Evolutionary conservation across 2,113 vertebrate genomes (phyloP), one percentile per base, ranked within the genome.

Genomic region (Mirounga angustirostris): DNA sequence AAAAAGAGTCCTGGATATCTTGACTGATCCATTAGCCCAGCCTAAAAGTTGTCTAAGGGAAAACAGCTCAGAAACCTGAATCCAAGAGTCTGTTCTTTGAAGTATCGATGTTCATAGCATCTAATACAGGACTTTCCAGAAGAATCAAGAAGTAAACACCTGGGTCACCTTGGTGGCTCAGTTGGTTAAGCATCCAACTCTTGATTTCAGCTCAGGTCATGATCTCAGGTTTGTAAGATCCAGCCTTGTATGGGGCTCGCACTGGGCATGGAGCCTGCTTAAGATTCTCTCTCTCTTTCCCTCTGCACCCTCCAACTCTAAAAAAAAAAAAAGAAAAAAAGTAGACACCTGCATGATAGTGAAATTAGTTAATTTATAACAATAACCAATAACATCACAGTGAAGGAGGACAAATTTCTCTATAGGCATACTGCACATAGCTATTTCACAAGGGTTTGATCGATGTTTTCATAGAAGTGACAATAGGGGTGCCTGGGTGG

Each of bases 261-360:
- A 0, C 16, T 4, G 65, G 16, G 30, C 65, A 67, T 0, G 0
- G 65, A 67, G 65, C 30, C 33, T 67, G 1, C 65, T 67, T n/a
- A 30, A 67, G 26, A n/a, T 16, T 67, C 15, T n/a, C 15, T 67
- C 30, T 67, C 30, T 15, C 30, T n/a, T 9, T 67, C 30, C 65
- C 65, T 18, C 30, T 67, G 30, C 15, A 6, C 30, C 65, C 65
- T 6, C 15, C 2, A 3, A n/a, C 16, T 67, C 30, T 18, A 36
- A 36, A 67, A 67, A 67, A 67, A 7, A 18, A 18, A 33, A 67
- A 67, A 21, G 15, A 67, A 67, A 67, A 65, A 67, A 67, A 16
- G 15, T 14, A 87, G 19, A 79, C 21, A 46, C 10, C 5, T 52
- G 9, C 11, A 15, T 69, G 18, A 94, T 61, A 87, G 40, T 36